A percentile compares a stretch with the other conserved stretches of the same genome.
phyloP scores from a whole-genome alignment of 2,113 vertebrate genomes.

The Agapornis roseicollis region DNA sequence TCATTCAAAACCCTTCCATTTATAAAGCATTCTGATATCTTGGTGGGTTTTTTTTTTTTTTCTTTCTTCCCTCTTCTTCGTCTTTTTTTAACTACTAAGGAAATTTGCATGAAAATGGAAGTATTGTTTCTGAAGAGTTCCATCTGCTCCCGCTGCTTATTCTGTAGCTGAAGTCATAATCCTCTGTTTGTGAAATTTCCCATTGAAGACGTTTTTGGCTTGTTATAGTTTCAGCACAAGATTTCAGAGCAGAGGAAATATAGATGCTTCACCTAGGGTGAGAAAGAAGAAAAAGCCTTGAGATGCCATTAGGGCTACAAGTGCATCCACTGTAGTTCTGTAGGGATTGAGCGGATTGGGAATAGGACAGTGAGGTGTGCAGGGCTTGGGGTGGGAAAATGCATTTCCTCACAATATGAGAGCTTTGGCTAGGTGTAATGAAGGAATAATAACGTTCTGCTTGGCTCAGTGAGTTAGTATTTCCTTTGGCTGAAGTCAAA shows the following conservation, averaged over 20 bases:
- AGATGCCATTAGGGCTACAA: not conserved
- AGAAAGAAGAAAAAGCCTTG: not conserved
- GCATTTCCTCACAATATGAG: not conserved
- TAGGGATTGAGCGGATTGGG: not conserved
- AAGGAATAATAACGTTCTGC: not conserved
- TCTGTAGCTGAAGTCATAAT: conserved; percentile 69
- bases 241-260: conserved; percentile 28
- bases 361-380: not conserved
- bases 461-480: not conserved
- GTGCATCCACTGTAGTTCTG: not conserved
- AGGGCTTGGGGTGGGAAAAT: not conserved
- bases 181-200: conserved; percentile 68
- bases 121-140: conserved; percentile 73
- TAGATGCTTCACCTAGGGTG: not conserved
- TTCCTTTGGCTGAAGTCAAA: not conserved
- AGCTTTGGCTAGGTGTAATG: not conserved
- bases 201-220: conserved; percentile 59
- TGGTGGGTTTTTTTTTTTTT: conserved; percentile 38
- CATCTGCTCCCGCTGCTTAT: conserved; percentile 70
- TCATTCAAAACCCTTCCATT: conserved; percentile 57
- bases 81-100: conserved; percentile 68
- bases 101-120: conserved; percentile 71
- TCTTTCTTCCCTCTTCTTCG: not conserved
- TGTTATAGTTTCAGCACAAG: conserved; percentile 9
- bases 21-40: conserved; percentile 62